Percentiles rank a stretch among this genome's conserved stretches.
phyloP scores from a whole-genome alignment of 2,797 vertebrate genomes.

The Sebastes iracundus region DNA sequence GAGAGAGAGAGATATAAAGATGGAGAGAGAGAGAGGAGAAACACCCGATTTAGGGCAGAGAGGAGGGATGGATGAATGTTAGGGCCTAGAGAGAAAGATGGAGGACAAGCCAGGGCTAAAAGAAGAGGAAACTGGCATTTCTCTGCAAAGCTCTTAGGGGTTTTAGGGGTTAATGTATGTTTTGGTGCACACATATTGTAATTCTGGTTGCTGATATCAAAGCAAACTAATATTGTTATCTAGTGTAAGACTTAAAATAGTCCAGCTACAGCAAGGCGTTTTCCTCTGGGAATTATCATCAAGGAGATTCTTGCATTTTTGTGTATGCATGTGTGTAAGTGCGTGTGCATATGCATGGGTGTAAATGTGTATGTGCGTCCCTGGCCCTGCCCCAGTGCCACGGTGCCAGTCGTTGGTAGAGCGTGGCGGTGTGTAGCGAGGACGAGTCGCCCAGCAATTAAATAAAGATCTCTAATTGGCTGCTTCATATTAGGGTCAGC shows the following conservation, averaged over 20 bases:
- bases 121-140: slow-evolving; percentile 33
- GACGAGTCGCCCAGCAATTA: slow-evolving; percentile 88
- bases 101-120: slow-evolving; percentile 37
- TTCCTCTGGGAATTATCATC: slow-evolving; percentile 55
- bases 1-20: slow-evolving; percentile 31
- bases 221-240: slow-evolving; percentile 40
- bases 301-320: slow-evolving; percentile 45
- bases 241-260: slow-evolving; percentile 38
- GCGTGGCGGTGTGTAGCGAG: slow-evolving; percentile 64
- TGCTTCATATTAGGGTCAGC: slow-evolving; percentile 94
- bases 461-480: slow-evolving; percentile 96
- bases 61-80: slow-evolving; percentile 55
- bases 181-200: slow-evolving; percentile 3
- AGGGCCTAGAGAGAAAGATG: slow-evolving; percentile 41
- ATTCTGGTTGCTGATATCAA: slow-evolving; percentile 37
- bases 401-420: slow-evolving; percentile 67
- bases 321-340: not conserved
- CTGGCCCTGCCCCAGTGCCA: slow-evolving; percentile 81
- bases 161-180: slow-evolving; percentile 12
- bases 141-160: not conserved
- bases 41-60: slow-evolving; percentile 58
- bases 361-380: slow-evolving; percentile 83
- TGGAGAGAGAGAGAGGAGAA: slow-evolving; percentile 31
- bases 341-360: slow-evolving; percentile 74
- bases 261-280: slow-evolving; percentile 25